Conservation (phyloP, 1,140 invertebrate genomes). For the Scaptomyza pallida region DNA sequence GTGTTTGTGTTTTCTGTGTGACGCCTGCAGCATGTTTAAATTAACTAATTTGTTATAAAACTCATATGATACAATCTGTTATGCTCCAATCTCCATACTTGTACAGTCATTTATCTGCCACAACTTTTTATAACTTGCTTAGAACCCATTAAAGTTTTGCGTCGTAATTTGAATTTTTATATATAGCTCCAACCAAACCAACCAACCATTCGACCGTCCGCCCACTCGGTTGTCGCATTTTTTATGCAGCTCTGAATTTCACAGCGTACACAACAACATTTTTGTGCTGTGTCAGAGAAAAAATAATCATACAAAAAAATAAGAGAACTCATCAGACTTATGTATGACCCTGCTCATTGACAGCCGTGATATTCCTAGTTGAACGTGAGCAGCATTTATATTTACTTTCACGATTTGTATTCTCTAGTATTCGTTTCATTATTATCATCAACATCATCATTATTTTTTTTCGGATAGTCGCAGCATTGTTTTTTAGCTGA, state of each 20-base stretch:
- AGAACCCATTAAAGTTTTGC: conserved; percentile 13
- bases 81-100: not conserved
- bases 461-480: conserved; percentile 5
- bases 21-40: not conserved
- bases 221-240: conserved; percentile 13
- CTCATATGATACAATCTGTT: not conserved
- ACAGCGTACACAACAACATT: conserved; percentile 10
- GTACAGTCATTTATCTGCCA: not conserved
- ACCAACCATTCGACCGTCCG: too few species aligned
- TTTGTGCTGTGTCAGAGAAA: conserved; percentile 31
- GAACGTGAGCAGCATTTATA: conserved; percentile 43
- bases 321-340: conserved; percentile 43
- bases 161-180: conserved; percentile 16
- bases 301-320: conserved; percentile 8
- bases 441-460: conserved; percentile 21
- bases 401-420: conserved; percentile 9
- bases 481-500: conserved; percentile 27
- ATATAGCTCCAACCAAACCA: not conserved
- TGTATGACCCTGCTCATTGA: conserved; percentile 47
- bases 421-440: conserved; percentile 1
- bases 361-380: conserved; percentile 26
- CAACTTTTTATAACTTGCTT: conserved; percentile 1
- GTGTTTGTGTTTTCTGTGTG: not conserved
- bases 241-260: conserved; percentile 22
- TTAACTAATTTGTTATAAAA: not conserved